These are phyloP conservation scores for Drosophila suboccidentalis DNA, from an alignment of 2,888 invertebrate species.

Conservation along the genomic window DNA sequence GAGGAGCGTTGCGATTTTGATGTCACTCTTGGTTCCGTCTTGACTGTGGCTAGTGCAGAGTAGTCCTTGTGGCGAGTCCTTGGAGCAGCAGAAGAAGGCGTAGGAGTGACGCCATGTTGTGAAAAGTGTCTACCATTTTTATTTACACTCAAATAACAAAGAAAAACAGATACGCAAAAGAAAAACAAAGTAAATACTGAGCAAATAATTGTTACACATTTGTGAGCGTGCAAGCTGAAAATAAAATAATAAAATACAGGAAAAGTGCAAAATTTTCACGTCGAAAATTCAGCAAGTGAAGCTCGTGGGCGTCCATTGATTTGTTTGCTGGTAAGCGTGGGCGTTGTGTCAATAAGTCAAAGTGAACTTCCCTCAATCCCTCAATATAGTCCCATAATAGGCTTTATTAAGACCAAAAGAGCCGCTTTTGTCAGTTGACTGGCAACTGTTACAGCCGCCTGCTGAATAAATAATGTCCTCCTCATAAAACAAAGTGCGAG, in stretches of 20 bases:
- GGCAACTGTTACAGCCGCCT: conserved; percentile 23
- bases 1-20: conserved; percentile 47
- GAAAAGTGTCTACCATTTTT: conserved; percentile 73
- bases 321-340: conserved; percentile 66
- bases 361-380: conserved; percentile 14
- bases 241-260: conserved; percentile 1
- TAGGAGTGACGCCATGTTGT: conserved; percentile 79
- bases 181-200: conserved; percentile 28
- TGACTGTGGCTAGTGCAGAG: conserved; percentile 58
- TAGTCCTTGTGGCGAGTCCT: conserved; percentile 35
- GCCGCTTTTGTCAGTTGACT: conserved; percentile 28
- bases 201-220: conserved; percentile 36
- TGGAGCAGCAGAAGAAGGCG: conserved; percentile 50
- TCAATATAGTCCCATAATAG: conserved; percentile 30
- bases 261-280: conserved; percentile 45
- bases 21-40: conserved; percentile 72
- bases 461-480: conserved; percentile 41
- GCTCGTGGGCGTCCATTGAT: conserved; percentile 55
- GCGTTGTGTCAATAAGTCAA: conserved; percentile 60
- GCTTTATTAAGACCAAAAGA: conserved; percentile 27
- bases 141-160: conserved; percentile 43
- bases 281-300: conserved; percentile 7
- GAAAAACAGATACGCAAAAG: conserved; percentile 10
- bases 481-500: conserved; percentile 8
- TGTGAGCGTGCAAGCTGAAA: conserved; percentile 7